Percentiles rank a stretch among this genome's conserved stretches.
These are phyloP conservation scores for Fulmarus glacialis DNA, from an alignment of 2,113 vertebrate species.

Conservation along the genomic window DNA sequence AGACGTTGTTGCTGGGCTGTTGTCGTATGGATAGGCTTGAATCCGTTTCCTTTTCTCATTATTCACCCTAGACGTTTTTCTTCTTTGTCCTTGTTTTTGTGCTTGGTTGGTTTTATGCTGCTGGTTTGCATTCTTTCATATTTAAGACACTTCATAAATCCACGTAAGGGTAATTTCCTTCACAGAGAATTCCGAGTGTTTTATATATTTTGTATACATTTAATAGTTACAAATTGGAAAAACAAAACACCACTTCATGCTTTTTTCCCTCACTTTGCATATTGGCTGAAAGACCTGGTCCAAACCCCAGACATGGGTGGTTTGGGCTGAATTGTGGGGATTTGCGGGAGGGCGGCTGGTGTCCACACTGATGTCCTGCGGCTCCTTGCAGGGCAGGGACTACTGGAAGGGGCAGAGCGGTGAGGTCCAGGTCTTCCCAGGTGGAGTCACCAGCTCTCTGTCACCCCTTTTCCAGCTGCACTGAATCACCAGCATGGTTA, in stretches of 20 bases:
- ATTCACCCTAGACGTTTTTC: not conserved
- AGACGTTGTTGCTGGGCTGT: not conserved
- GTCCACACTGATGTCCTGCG: not conserved
- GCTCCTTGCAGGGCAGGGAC: not conserved
- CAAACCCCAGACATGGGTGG: rapidly evolving
- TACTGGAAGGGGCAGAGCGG: not conserved
- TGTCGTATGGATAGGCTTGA: not conserved
- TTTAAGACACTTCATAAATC: not conserved
- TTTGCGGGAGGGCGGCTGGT: not conserved
- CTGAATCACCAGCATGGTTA: not conserved
- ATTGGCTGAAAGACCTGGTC: not conserved
- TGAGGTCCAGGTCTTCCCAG: not conserved
- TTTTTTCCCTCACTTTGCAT: not conserved
- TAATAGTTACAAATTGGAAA: not conserved
- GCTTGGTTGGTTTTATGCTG: not conserved
- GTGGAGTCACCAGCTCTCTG: not conserved
- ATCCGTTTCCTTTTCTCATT: not conserved
- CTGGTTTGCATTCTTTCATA: not conserved
- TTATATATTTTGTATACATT: not conserved
- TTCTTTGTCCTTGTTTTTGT: not conserved
- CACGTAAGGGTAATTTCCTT: not conserved
- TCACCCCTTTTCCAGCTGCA: not conserved
- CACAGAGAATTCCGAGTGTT: not conserved
- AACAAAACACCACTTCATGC: not conserved
- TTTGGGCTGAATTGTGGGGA: not conserved